Conservation (phyloP, 2,113 vertebrate genomes). For the Tachysurus vachellii region DNA sequence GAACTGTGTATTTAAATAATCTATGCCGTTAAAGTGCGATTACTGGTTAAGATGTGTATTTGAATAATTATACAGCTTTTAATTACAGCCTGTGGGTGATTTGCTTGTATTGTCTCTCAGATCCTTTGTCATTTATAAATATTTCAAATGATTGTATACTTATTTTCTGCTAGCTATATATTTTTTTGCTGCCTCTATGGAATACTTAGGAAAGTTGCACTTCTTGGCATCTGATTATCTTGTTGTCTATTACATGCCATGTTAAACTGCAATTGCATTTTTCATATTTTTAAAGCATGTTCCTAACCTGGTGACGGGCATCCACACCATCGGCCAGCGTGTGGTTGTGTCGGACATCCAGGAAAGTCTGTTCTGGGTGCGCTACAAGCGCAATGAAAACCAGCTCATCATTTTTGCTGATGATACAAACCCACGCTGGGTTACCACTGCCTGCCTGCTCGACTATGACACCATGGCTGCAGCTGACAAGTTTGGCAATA, state of each 20-base stretch:
- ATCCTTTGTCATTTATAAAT: neutral
- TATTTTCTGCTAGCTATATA: neutral
- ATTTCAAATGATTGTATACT: neutral
- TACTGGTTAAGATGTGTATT: neutral
- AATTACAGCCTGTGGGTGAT: neutral
- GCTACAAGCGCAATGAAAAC: slow-evolving; percentile 95
- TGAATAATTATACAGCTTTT: neutral
- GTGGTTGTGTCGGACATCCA: slow-evolving; percentile 94
- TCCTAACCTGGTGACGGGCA: slow-evolving; percentile 92
- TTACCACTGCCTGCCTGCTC: slow-evolving; percentile 91
- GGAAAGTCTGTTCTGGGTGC: slow-evolving; percentile 98
- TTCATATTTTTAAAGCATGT: slow-evolving; percentile 80
- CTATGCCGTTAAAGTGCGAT: neutral
- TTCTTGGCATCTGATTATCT: neutral
- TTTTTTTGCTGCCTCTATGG: neutral
- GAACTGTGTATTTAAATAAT: neutral
- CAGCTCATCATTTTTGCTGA: slow-evolving; percentile 98
- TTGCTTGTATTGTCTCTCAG: neutral
- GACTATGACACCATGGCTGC: slow-evolving; percentile 97
- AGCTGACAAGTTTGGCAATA: slow-evolving; percentile 98
- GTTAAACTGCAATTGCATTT: neutral
- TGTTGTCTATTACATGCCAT: neutral
- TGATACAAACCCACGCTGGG: slow-evolving; percentile 96
- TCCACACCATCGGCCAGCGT: slow-evolving; percentile 92
- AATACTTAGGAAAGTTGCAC: neutral